Conservation (phyloP, 1,140 invertebrate genomes). For the Whitmania pigra region DNA sequence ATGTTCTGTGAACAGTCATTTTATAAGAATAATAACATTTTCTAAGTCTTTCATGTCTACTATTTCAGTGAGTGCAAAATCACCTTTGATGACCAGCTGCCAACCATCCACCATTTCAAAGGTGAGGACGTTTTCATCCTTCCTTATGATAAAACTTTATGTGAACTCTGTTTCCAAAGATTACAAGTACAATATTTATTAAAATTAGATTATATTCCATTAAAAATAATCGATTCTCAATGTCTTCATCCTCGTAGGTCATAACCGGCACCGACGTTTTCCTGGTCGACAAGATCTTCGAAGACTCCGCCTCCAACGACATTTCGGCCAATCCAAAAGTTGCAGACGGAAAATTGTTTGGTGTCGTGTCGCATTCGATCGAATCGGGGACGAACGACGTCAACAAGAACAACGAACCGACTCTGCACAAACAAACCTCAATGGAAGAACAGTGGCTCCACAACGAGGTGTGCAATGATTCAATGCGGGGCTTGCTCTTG, state of each 20-base stretch:
- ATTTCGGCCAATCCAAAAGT: neutral
- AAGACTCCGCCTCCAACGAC: constrained; percentile 1
- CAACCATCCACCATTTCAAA: neutral
- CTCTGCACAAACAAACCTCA: too few species aligned
- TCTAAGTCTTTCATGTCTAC: too few species aligned
- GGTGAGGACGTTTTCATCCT: neutral
- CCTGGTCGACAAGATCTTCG: neutral
- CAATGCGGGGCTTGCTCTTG: too few species aligned
- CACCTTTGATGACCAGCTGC: neutral
- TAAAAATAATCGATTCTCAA: neutral
- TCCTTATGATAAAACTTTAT: neutral
- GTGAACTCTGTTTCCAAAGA: neutral
- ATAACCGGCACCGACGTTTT: neutral
- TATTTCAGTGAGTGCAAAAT: neutral
- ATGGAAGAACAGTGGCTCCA: constrained; percentile 56
- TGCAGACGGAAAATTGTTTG: neutral
- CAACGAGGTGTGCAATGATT: constrained; percentile 44
- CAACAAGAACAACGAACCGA: too few species aligned
- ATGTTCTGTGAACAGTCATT: too few species aligned
- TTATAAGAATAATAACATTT: too few species aligned
- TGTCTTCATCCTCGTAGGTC: neutral
- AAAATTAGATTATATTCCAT: neutral
- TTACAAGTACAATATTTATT: neutral
- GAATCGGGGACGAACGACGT: too few species aligned
- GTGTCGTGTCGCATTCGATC: too few species aligned